These are phyloP conservation scores for Nephrotoma guestfalica DNA, from an alignment of 2,888 invertebrate genomes.

Conservation along the genomic window DNA sequence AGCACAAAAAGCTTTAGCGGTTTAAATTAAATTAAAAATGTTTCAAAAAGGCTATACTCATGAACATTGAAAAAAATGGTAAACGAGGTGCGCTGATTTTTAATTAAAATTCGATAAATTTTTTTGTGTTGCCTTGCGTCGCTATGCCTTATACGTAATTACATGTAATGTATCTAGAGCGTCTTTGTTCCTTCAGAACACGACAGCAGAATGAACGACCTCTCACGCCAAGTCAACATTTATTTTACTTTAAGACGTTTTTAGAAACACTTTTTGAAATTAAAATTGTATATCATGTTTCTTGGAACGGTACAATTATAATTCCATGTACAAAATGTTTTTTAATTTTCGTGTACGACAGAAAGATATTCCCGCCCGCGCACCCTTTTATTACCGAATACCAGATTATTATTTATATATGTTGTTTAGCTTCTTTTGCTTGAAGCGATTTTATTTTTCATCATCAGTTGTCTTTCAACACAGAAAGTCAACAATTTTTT, in stretches of 20 bases:
- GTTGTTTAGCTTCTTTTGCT: not conserved
- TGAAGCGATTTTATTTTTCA: not conserved
- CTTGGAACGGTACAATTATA: not conserved
- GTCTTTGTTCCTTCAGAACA: not conserved
- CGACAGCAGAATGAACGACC: not conserved
- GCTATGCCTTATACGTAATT: not conserved
- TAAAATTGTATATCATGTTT: not conserved
- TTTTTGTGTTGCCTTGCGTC: not conserved
- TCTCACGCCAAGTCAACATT: not conserved
- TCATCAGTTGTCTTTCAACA: not conserved
- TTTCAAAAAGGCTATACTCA: not conserved
- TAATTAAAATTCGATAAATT: not conserved
- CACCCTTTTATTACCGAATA: not conserved
- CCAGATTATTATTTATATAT: not conserved
- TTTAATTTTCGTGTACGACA: not conserved
- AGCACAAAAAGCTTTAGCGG: not conserved
- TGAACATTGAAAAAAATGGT: not conserved
- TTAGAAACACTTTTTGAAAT: not conserved
- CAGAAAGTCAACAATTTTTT: not conserved
- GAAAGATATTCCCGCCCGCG: not conserved
- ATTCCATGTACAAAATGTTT: not conserved
- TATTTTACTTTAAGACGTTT: not conserved
- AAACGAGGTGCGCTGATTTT: not conserved
- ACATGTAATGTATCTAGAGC: not conserved
- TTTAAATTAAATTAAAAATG: not conserved